These are phyloP conservation scores for Tragelaphus buxtoni DNA, from an alignment of 2,113 vertebrate genomes.

Conservation along the genomic window DNA sequence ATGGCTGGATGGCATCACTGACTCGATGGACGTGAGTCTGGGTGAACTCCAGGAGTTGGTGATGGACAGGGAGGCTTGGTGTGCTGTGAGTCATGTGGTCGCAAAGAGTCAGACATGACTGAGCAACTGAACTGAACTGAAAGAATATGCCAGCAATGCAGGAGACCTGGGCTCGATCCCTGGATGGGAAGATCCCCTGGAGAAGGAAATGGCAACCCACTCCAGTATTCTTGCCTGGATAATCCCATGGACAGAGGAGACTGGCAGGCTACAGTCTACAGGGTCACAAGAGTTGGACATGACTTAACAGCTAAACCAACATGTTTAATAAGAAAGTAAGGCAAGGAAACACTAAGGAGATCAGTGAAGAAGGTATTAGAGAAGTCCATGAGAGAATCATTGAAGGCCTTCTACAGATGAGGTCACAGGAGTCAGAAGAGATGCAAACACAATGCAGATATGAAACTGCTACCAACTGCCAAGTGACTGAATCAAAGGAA, in stretches of 20 bases:
- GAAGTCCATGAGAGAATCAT: neutral
- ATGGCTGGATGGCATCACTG: too few species aligned
- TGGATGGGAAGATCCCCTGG: neutral
- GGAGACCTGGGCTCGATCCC: neutral
- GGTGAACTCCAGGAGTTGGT: too few species aligned
- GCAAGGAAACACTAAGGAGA: neutral
- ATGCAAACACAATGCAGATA: neutral
- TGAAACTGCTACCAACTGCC: neutral
- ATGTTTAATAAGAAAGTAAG: neutral
- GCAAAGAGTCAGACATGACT: too few species aligned
- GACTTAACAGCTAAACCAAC: neutral
- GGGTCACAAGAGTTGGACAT: accelerated
- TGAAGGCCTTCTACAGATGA: neutral
- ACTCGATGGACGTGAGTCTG: too few species aligned
- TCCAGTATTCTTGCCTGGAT: neutral
- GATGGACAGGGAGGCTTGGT: too few species aligned
- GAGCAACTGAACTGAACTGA: neutral
- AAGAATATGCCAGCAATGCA: neutral
- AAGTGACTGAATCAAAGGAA: neutral
- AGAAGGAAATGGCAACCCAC: neutral
- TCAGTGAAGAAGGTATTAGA: neutral
- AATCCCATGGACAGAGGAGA: neutral
- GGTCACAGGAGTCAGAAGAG: neutral
- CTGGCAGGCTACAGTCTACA: accelerated
- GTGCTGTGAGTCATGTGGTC: too few species aligned